Conservation (phyloP, 1,140 invertebrate genomes). For the Acromyrmex heyeri region DNA sequence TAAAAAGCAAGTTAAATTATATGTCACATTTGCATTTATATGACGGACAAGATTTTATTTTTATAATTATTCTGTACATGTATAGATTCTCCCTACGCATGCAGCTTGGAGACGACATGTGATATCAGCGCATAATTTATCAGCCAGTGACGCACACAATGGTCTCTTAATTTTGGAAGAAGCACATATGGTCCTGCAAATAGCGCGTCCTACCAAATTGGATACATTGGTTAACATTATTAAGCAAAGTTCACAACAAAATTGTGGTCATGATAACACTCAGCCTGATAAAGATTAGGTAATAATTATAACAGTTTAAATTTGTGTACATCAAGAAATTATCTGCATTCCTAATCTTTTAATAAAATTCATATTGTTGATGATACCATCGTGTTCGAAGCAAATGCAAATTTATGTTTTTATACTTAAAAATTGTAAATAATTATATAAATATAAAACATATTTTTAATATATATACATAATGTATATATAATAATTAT, state of each 20-base stretch:
- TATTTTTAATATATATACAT: constrained; percentile 28
- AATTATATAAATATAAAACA: background rate
- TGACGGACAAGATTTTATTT: constrained; percentile 24
- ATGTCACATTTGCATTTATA: constrained; percentile 19
- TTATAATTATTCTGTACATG: constrained; percentile 42
- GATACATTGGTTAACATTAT: constrained; percentile 84
- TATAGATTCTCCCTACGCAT: constrained; percentile 86
- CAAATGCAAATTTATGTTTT: constrained; percentile 36
- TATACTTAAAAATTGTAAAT: constrained; percentile 1
- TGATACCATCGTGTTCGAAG: background rate
- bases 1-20: constrained; percentile 8
- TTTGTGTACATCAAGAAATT: background rate
- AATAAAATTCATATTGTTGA: constrained; percentile 21
- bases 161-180: constrained; percentile 89
- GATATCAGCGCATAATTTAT: constrained; percentile 87
- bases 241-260: constrained; percentile 78
- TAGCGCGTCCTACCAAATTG: constrained; percentile 84
- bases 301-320: background rate
- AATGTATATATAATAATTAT: background rate
- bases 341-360: background rate
- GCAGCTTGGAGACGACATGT: constrained; percentile 89
- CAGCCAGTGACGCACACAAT: constrained; percentile 88
- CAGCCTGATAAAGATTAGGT: constrained; percentile 62
- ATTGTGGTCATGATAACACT: constrained; percentile 54
- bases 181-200: constrained; percentile 89